phyloP scores from a whole-genome alignment of 2,113 vertebrate species.

The Dipodomys merriami region DNA sequence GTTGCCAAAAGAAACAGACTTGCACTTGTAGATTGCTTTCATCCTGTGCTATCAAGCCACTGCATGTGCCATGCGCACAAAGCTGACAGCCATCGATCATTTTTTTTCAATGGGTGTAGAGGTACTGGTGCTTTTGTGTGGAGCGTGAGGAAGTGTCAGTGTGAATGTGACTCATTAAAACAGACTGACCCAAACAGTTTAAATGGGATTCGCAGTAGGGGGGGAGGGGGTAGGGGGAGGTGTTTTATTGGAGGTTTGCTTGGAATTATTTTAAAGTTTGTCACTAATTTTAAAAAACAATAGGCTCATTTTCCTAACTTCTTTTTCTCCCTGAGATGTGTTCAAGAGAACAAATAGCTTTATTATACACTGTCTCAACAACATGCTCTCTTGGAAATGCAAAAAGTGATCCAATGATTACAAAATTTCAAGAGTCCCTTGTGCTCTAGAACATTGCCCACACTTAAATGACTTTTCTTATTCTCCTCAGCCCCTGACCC shows the following conservation, averaged over 20 bases:
- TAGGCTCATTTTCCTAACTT: conserved; percentile 75
- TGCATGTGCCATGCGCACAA: conserved; percentile 81
- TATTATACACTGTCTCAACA: conserved; percentile 54
- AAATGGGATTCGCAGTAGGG: conserved; percentile 75
- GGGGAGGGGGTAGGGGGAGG: conserved; percentile 45
- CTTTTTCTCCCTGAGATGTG: conserved; percentile 59
- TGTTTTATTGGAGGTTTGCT: conserved; percentile 81
- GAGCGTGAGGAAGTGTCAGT: conserved; percentile 72
- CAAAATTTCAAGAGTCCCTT: conserved; percentile 68
- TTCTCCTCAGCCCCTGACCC: background rate
- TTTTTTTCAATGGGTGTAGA: conserved; percentile 74
- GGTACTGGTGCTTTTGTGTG: conserved; percentile 78
- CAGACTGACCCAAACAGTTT: conserved; percentile 72
- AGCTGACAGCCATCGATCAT: conserved; percentile 81
- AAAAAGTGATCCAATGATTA: conserved; percentile 67
- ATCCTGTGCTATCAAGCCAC: conserved; percentile 84
- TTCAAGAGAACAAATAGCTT: conserved; percentile 68
- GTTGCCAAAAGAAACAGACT: conserved; percentile 89
- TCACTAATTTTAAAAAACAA: conserved; percentile 76
- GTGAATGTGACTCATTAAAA: conserved; percentile 79
- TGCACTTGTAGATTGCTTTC: conserved; percentile 85
- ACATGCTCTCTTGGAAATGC: conserved; percentile 56
- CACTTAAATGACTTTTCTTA: conserved; percentile 37
- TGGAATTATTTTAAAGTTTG: conserved; percentile 84
- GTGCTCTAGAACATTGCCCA: conserved; percentile 70